Conservation (phyloP, 1,140 invertebrate species). For the Cepaea nemoralis region DNA sequence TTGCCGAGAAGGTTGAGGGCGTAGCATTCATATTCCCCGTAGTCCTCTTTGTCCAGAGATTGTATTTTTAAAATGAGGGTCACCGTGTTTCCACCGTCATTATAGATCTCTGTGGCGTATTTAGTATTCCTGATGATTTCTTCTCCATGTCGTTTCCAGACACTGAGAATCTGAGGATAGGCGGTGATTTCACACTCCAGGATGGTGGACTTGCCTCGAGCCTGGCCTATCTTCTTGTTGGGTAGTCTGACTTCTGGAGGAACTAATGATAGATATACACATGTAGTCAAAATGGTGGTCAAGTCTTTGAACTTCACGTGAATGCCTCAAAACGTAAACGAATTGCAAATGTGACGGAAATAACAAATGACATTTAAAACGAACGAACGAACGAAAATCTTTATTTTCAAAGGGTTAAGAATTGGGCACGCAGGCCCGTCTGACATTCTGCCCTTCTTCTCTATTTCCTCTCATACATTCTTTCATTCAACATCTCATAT, state of each 20-base stretch:
- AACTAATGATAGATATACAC: conserved; percentile 54
- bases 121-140: conserved; percentile 79
- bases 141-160: conserved; percentile 86
- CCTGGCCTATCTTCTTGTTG: conserved; percentile 60
- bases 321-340: too few relatives aligned
- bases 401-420: too few relatives aligned
- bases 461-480: too few relatives aligned
- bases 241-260: conserved; percentile 62
- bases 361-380: too few relatives aligned
- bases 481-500: too few relatives aligned
- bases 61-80: conserved; percentile 86
- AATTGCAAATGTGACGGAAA: too few relatives aligned
- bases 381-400: too few relatives aligned
- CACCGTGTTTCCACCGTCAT: conserved; percentile 80
- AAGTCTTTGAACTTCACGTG: too few relatives aligned
- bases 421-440: too few relatives aligned
- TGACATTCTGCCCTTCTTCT: too few relatives aligned
- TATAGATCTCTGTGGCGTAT: conserved; percentile 83
- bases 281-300: too few relatives aligned
- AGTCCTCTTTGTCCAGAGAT: conserved; percentile 82
- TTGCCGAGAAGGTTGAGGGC: conserved; percentile 89
- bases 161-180: conserved; percentile 85
- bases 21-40: conserved; percentile 90
- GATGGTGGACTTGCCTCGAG: conserved; percentile 70
- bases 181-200: conserved; percentile 90